Percentiles rank a stretch among this genome's conserved stretches.
Conservation (phyloP, 2,797 vertebrate species). For the Acanthiza pusilla region DNA sequence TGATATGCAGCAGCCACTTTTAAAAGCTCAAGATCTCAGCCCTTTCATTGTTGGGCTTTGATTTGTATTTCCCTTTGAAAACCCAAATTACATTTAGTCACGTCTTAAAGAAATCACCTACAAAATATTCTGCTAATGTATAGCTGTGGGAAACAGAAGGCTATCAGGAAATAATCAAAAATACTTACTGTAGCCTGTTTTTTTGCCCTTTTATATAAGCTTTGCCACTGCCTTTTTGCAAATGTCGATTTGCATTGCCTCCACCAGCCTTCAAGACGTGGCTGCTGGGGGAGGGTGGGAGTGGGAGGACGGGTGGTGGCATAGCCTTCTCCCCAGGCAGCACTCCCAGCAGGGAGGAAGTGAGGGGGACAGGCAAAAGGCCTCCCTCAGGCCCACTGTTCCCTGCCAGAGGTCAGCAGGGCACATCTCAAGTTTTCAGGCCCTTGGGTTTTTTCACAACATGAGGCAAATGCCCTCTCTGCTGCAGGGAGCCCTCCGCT, state of each 20-base stretch:
- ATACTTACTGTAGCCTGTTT: neutral
- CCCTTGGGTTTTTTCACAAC: neutral
- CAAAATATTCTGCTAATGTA: neutral
- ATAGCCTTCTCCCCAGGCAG: neutral
- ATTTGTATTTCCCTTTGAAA: conserved; percentile 33
- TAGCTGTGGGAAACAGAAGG: neutral
- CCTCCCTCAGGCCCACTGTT: neutral
- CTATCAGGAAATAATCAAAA: neutral
- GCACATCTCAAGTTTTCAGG: neutral
- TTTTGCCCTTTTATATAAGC: neutral
- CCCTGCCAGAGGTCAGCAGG: neutral
- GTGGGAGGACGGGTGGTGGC: neutral
- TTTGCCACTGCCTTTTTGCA: neutral
- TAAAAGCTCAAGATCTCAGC: neutral
- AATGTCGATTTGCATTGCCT: neutral
- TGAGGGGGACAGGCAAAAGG: neutral
- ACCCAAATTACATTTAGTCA: neutral
- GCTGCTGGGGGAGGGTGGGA: neutral
- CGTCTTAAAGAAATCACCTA: neutral
- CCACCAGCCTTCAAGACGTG: neutral
- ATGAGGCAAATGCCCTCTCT: neutral
- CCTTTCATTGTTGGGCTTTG: neutral
- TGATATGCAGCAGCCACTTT: neutral
- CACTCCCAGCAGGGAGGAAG: neutral
- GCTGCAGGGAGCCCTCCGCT: neutral